A percentile compares a stretch with the other conserved stretches of the same genome.
These are phyloP conservation scores for Macrobrachium nipponense DNA, from an alignment of 1,140 invertebrate genomes.

Conservation along the genomic window DNA sequence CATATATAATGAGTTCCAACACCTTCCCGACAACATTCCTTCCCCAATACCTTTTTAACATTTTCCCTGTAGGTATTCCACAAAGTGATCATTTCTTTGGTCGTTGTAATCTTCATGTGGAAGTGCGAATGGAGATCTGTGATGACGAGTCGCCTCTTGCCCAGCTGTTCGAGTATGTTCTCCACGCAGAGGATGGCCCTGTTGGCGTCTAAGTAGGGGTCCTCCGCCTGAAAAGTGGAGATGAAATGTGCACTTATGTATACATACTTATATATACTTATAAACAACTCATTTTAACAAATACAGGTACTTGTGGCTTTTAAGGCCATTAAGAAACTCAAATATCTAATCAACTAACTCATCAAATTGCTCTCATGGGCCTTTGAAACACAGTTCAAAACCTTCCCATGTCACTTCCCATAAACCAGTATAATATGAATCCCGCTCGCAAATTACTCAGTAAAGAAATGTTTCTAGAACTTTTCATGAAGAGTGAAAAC, in stretches of 20 bases:
- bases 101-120: conserved; percentile 74
- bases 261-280: not conserved
- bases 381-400: no score
- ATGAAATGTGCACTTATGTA: not conserved
- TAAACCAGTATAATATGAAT: no score
- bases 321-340: not conserved
- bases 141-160: conserved; percentile 76
- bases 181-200: conserved; percentile 78
- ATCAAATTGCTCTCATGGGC: no score
- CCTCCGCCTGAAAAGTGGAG: conserved; percentile 74
- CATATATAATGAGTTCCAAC: no score
- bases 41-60: conserved; percentile 76
- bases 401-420: no score
- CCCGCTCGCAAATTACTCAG: no score
- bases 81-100: conserved; percentile 76
- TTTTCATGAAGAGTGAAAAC: no score
- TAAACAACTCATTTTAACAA: no score
- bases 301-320: not conserved
- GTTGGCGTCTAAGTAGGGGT: conserved; percentile 80
- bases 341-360: no score
- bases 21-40: not conserved
- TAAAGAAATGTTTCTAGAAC: no score
- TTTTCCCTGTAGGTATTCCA: conserved; percentile 81
- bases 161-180: conserved; percentile 78
- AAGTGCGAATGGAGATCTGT: conserved; percentile 79